These are phyloP conservation scores for Chlorospingus semifuscus DNA, from an alignment of 2,797 vertebrate species.

Conservation along the genomic window DNA sequence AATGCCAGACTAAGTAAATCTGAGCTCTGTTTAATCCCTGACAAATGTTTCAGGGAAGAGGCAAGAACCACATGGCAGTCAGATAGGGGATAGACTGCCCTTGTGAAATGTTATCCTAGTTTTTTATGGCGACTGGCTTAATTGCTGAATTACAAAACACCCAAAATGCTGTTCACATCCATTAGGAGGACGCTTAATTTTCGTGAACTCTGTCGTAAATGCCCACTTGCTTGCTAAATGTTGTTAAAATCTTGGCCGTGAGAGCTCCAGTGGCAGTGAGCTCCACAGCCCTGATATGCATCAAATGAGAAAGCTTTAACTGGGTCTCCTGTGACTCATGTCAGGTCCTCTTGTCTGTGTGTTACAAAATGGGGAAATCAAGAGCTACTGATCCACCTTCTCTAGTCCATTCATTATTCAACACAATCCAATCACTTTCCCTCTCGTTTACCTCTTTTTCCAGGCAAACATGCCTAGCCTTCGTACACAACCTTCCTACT, in stretches of 20 bases:
- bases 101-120: conserved; percentile 41
- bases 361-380: conserved; percentile 59
- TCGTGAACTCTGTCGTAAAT: conserved; percentile 28
- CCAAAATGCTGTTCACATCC: conserved; percentile 53
- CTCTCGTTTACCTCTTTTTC: conserved; percentile 28
- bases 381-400: conserved; percentile 56
- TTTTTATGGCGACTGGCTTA: conserved; percentile 56
- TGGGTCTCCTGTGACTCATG: conserved; percentile 50
- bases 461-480: not conserved
- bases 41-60: conserved; percentile 48
- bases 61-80: conserved; percentile 47
- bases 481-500: not conserved
- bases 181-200: conserved; percentile 43
- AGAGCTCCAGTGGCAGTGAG: conserved; percentile 41
- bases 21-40: conserved; percentile 43
- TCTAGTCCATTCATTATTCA: conserved; percentile 57
- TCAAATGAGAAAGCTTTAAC: conserved; percentile 55
- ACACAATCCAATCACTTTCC: conserved; percentile 19
- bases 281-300: conserved; percentile 30
- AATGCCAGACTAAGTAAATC: conserved; percentile 58
- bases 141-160: conserved; percentile 55
- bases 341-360: conserved; percentile 56
- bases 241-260: conserved; percentile 48
- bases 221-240: conserved; percentile 41
- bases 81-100: conserved; percentile 36